Percentiles rank a stretch among this genome's conserved stretches.
Conservation (phyloP, 1,140 invertebrate species). For the Orchesella cincta region DNA sequence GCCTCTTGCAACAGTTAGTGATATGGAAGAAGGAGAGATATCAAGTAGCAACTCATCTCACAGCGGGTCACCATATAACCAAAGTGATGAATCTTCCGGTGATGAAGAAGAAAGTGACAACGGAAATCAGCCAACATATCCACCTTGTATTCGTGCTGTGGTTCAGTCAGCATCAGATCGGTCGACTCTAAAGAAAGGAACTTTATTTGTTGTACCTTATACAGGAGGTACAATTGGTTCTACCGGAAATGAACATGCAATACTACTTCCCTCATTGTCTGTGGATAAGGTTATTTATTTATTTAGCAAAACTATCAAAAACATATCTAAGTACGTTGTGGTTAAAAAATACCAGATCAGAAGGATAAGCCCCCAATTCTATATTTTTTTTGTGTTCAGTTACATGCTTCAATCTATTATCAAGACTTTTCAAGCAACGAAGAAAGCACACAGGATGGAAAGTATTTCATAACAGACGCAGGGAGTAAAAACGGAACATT, state of each 20-base stretch:
- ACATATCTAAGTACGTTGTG: too few species aligned
- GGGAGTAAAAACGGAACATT: conserved; percentile 86
- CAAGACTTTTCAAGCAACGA: neutral
- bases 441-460: conserved; percentile 17
- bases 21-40: conserved; percentile 69
- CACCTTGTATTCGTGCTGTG: conserved; percentile 84
- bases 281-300: conserved; percentile 83
- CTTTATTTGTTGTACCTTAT: conserved; percentile 80
- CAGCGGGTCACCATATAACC: conserved; percentile 51
- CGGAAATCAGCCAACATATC: conserved; percentile 65
- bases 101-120: conserved; percentile 53
- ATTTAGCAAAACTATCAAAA: too few species aligned
- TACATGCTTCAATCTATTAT: conserved; percentile 67
- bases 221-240: conserved; percentile 82
- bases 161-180: conserved; percentile 68
- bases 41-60: conserved; percentile 57
- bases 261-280: conserved; percentile 76
- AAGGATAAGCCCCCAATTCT: too few species aligned
- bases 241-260: conserved; percentile 70
- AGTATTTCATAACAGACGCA: conserved; percentile 74
- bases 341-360: too few species aligned
- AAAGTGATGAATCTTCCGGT: conserved; percentile 62
- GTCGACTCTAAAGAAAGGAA: conserved; percentile 71
- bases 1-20: conserved; percentile 54
- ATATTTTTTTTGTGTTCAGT: conserved; percentile 59